Percentiles rank a stretch among this genome's conserved stretches.
phyloP scores from a whole-genome alignment of 2,888 invertebrate genomes.

The Gisinianus flammeolus region DNA sequence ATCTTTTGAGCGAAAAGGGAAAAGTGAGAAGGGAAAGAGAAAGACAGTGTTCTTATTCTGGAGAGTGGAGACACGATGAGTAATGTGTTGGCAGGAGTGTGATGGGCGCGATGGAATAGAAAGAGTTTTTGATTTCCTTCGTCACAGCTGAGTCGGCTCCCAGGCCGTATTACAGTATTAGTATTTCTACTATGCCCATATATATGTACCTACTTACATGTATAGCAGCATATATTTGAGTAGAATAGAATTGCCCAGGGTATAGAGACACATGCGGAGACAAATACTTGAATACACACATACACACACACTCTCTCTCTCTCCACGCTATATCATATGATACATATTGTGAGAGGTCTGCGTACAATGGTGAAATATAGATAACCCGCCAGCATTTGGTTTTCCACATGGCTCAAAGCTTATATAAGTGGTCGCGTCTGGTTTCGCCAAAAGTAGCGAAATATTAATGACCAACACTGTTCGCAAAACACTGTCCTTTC shows the following conservation, averaged over 20 bases:
- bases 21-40: conserved; percentile 13
- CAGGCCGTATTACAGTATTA: conserved; percentile 45
- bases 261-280: background rate
- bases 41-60: conserved; percentile 26
- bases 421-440: conserved; percentile 52
- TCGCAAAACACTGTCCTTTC: conserved; percentile 18
- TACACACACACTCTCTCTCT: background rate
- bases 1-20: background rate
- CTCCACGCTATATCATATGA: background rate
- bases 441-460: conserved; percentile 50
- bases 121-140: conserved; percentile 59
- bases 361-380: background rate
- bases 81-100: conserved; percentile 56
- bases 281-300: no score
- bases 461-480: conserved; percentile 53
- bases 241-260: background rate
- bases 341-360: background rate
- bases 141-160: conserved; percentile 58
- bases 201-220: background rate
- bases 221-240: background rate
- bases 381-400: background rate
- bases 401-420: conserved; percentile 22
- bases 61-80: conserved; percentile 53
- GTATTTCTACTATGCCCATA: background rate
- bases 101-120: conserved; percentile 56